These are phyloP conservation scores for Stomorhina lunata DNA, from an alignment of 2,888 invertebrate genomes.

Conservation along the genomic window DNA sequence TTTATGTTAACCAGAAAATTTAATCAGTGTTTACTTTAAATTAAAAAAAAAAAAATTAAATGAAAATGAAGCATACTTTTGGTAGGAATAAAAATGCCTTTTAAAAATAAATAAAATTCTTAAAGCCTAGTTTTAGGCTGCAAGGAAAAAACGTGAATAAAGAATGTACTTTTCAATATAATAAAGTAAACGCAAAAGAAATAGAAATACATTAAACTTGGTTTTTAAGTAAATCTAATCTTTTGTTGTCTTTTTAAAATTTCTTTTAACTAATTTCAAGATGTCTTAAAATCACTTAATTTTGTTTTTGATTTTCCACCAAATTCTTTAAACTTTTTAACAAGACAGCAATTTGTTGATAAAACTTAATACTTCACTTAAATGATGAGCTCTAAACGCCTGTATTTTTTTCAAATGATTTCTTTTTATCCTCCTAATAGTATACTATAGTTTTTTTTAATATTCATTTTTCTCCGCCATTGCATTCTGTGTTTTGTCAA, in stretches of 20 bases:
- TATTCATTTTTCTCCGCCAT: background rate
- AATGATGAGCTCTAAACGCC: slow-evolving; percentile 41
- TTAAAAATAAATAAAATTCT: background rate
- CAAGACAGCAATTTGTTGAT: slow-evolving; percentile 21
- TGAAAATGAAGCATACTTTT: slow-evolving; percentile 45
- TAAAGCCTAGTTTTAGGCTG: background rate
- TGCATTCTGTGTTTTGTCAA: slow-evolving; percentile 10
- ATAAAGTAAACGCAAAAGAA: background rate
- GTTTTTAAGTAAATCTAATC: background rate
- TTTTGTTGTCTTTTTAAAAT: background rate
- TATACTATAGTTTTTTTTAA: background rate
- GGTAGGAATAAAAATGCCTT: background rate
- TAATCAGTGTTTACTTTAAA: slow-evolving; percentile 32
- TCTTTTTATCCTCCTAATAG: no score
- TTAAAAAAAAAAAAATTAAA: slow-evolving; percentile 22
- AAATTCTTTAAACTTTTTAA: background rate
- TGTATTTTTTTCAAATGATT: no score
- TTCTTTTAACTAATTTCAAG: background rate
- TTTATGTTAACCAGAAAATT: slow-evolving; percentile 38
- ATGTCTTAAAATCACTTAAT: background rate
- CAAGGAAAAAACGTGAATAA: no score
- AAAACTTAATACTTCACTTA: slow-evolving; percentile 34
- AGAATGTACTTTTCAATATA: no score
- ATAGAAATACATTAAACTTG: background rate
- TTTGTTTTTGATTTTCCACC: background rate